Percentiles rank a stretch among this genome's conserved stretches.
Evolutionary conservation across 1,140 invertebrate genomes (phyloP).

Genomic region (Hyphantria cunea): DNA sequence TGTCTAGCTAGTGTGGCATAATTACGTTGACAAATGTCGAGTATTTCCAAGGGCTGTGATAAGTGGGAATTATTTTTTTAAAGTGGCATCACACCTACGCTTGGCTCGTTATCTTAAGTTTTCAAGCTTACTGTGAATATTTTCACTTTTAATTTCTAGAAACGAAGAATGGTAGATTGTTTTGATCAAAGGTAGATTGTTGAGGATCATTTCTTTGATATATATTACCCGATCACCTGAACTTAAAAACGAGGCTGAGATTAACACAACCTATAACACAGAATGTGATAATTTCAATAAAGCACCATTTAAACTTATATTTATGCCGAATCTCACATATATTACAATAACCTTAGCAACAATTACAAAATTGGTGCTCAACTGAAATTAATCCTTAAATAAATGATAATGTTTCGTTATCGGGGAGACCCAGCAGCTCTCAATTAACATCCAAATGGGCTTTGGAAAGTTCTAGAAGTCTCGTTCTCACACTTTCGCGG

Average conservation of each 20-base stretch:
- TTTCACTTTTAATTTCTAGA: too few relatives aligned
- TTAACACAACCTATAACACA: too few relatives aligned
- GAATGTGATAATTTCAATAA: neutral
- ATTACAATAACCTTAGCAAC: constrained; percentile 9
- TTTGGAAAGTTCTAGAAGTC: constrained; percentile 20
- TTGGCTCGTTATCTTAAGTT: too few relatives aligned
- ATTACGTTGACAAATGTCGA: constrained; percentile 34
- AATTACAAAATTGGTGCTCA: constrained; percentile 3
- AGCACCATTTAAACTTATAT: too few relatives aligned
- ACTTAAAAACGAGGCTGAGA: too few relatives aligned
- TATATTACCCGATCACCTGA: too few relatives aligned
- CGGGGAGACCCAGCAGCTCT: constrained; percentile 1
- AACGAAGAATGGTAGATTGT: too few relatives aligned
- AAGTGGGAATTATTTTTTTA: constrained; percentile 13
- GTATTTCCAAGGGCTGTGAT: neutral
- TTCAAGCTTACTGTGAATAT: too few relatives aligned
- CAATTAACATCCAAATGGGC: constrained; percentile 32
- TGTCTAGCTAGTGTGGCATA: constrained; percentile 22
- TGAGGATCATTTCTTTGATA: too few relatives aligned
- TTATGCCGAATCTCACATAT: too few relatives aligned
- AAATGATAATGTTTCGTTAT: constrained; percentile 21
- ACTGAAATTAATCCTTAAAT: constrained; percentile 18
- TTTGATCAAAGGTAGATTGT: too few relatives aligned
- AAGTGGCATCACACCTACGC: too few relatives aligned
- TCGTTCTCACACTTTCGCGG: constrained; percentile 22